phyloP scores from a whole-genome alignment of 2,113 vertebrate genomes.

The Siniperca knerii region DNA sequence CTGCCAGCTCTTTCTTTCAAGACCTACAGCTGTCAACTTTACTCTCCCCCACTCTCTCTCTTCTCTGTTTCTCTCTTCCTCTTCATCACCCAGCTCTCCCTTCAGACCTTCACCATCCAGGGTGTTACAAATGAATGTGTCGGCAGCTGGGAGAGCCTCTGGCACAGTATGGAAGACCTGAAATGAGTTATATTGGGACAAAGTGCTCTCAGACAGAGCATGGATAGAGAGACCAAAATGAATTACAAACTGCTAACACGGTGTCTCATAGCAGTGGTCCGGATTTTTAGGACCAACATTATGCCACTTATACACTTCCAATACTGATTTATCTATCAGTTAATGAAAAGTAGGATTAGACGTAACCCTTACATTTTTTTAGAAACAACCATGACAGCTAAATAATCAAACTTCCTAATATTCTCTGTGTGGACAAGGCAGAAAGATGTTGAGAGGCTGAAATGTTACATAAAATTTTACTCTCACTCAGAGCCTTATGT shows the following conservation, averaged over 20 bases:
- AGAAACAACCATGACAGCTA: background rate
- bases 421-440: constrained; percentile 11
- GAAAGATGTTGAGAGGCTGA: background rate
- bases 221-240: constrained; percentile 13
- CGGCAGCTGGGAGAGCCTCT: constrained; percentile 37
- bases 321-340: background rate
- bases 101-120: constrained; percentile 41
- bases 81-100: constrained; percentile 40
- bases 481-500: background rate
- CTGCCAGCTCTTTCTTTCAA: constrained; percentile 39
- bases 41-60: constrained; percentile 3
- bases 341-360: background rate
- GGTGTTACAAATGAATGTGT: constrained; percentile 53
- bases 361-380: background rate
- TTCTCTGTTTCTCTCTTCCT: constrained; percentile 25
- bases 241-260: constrained; percentile 38
- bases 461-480: constrained; percentile 13
- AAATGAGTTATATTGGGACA: constrained; percentile 50
- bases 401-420: constrained; percentile 8
- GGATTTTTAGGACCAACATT: background rate
- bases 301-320: background rate
- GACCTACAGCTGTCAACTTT: constrained; percentile 57
- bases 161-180: constrained; percentile 39
- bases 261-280: constrained; percentile 11
- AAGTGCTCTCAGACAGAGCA: constrained; percentile 23